These are phyloP conservation scores for Tragelaphus buxtoni DNA, from an alignment of 2,113 vertebrate genomes.

Conservation along the genomic window DNA sequence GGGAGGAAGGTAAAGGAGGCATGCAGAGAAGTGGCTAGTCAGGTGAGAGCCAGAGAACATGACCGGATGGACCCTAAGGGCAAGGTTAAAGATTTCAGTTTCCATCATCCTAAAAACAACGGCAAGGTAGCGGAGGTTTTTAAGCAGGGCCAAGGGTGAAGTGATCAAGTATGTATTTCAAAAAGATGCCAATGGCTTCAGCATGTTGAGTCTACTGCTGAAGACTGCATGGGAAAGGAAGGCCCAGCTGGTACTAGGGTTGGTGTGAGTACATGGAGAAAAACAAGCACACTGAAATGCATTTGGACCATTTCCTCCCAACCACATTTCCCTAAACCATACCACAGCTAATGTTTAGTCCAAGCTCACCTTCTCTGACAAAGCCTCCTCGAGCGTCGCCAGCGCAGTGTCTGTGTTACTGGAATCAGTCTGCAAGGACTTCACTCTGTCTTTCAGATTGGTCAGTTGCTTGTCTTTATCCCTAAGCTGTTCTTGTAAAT, in stretches of 20 bases:
- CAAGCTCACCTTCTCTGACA: slow-evolving; percentile 94
- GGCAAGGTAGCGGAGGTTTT: not conserved
- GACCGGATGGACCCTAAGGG: fast-evolving
- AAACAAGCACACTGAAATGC: not conserved
- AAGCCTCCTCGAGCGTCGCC: slow-evolving; percentile 93
- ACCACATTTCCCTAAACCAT: not conserved
- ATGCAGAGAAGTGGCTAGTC: not conserved
- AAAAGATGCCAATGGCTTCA: not conserved
- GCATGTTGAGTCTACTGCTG: not conserved
- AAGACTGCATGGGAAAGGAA: no score
- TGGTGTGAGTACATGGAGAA: not conserved
- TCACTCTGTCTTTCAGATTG: slow-evolving; percentile 94
- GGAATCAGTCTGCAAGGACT: slow-evolving; percentile 95
- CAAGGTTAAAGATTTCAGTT: not conserved
- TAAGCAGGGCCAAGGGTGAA: not conserved
- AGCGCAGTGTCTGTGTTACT: slow-evolving; percentile 97
- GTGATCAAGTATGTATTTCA: not conserved
- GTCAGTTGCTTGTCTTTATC: slow-evolving; percentile 98
- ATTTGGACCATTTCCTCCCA: not conserved
- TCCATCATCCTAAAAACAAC: not conserved
- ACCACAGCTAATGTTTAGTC: fast-evolving
- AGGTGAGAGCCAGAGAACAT: not conserved
- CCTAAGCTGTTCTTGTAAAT: slow-evolving; percentile 96
- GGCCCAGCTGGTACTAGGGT: not conserved
- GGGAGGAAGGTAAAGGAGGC: not conserved